phyloP scores from a whole-genome alignment of 2,888 invertebrate genomes.

The Criorhina ranunculi region DNA sequence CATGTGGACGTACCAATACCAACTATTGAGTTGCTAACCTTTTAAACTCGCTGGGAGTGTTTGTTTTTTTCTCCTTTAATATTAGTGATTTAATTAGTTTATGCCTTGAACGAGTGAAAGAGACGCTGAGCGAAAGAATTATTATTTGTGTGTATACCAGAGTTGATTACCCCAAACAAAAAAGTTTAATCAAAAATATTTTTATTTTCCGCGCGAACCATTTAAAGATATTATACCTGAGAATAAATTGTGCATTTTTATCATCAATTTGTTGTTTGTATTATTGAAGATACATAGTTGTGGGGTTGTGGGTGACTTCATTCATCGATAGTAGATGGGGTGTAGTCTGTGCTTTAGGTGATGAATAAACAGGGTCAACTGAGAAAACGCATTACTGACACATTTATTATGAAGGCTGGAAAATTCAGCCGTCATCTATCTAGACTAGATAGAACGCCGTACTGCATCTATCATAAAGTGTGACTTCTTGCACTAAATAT shows the following conservation, averaged over 20 bases:
- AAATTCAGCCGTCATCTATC: too few species aligned
- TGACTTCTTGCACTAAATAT: too few species aligned
- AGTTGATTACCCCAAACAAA: conserved; percentile 23
- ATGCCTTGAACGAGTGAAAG: conserved; percentile 52
- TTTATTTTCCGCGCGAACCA: conserved; percentile 38
- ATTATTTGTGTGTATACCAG: conserved; percentile 24
- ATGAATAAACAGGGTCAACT: too few species aligned
- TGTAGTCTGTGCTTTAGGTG: not conserved
- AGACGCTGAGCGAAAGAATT: conserved; percentile 33
- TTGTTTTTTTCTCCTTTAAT: conserved; percentile 15
- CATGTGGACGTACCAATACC: conserved; percentile 16
- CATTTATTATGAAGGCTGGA: too few species aligned
- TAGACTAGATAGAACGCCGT: too few species aligned
- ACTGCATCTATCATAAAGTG: too few species aligned
- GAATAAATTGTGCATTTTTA: conserved; percentile 64
- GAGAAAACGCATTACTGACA: too few species aligned
- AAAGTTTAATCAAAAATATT: conserved; percentile 13
- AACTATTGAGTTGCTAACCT: conserved; percentile 26
- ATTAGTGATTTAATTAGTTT: conserved; percentile 49
- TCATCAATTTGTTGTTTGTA: conserved; percentile 12
- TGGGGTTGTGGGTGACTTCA: not conserved
- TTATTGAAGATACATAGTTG: not conserved
- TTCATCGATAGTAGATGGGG: too few species aligned
- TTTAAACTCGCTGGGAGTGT: conserved; percentile 20
- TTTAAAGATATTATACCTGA: conserved; percentile 54